Evolutionary conservation across 2,888 invertebrate species (phyloP).

Genomic region (Diaphora mendica): DNA sequence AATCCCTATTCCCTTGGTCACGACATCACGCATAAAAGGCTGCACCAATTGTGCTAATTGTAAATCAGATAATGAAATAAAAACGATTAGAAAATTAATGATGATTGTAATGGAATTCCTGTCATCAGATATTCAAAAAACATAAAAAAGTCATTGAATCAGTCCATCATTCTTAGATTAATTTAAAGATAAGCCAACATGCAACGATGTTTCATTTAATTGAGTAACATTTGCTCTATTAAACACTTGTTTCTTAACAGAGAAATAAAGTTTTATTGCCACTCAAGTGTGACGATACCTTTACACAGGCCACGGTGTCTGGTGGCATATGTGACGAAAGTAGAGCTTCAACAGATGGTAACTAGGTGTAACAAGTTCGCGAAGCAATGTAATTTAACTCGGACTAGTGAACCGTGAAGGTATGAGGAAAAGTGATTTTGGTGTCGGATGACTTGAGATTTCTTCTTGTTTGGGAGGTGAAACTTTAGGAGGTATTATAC

Average conservation of each 20-base stretch:
- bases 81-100: not conserved
- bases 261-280: not conserved
- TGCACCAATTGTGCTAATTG: too few species aligned
- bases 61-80: not conserved
- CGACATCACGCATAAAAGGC: too few species aligned
- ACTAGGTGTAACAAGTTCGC: constrained; percentile 44
- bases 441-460: constrained; percentile 8
- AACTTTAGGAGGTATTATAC: not conserved
- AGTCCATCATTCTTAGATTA: not conserved
- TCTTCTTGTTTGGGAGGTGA: not conserved
- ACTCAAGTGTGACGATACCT: constrained; percentile 10
- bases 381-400: constrained; percentile 46
- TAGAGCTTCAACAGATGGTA: constrained; percentile 63
- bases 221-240: not conserved
- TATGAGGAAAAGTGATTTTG: constrained; percentile 44
- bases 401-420: constrained; percentile 41
- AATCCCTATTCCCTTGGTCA: too few species aligned
- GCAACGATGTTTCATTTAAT: not conserved
- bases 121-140: not conserved
- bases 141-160: not conserved
- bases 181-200: not conserved
- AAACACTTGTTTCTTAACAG: not conserved
- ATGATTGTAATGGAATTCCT: not conserved
- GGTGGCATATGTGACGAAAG: constrained; percentile 60
- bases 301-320: constrained; percentile 37